Base-by-base conservation (phyloP, 2,797 vertebrate species). In the Lacerta viridis region DNA sequence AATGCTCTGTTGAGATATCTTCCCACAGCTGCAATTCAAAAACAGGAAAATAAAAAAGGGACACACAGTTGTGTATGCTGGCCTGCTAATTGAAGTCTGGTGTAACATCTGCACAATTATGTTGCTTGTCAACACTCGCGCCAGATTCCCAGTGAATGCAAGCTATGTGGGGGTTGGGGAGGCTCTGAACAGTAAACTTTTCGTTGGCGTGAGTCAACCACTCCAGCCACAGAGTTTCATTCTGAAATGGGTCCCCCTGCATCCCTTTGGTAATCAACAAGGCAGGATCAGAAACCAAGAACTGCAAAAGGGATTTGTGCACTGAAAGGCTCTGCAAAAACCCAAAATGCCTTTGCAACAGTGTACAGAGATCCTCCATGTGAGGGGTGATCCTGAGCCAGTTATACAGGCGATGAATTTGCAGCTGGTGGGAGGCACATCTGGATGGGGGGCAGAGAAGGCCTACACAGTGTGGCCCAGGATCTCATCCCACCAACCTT, bases 31-130 rank as follows among this genome's bases (percentile, higher is more conserved):
- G 94, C 33, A 0, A 86, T 92, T 95, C 92, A 91, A 93, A 95
- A 95, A 93, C 92, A 94, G 93, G 90, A 92, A 86, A 76, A 77
- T 64, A 59, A 85, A 85, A 88, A 71, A 25, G 92, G 33, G 39
- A 9, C 66, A 1, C 39, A 91, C 93, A 92, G 88, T 95, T 93
- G 91, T 93, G 88, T 92, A 92, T 5, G 17, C 25, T 92, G 91
- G 94, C 92, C 79, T 88, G 78, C 87, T 87, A 86, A 91, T 43
- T 80, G 80, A 91, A 94, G 93, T 87, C 93, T 85, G 84, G 86
- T 90, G 84, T 87, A 91, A 93, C 93, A 95, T 94, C 93, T 96
- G 93, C 92, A 94, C 91, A 95, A 93, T 91, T 93, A 94, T 80
- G 85, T 93, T 93, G 92, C 85, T 85, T 95, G 90, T 95, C 95